Percentiles rank a stretch among this genome's conserved stretches.
Conservation (phyloP, 2,888 invertebrate species). For the Capitulum mitella region DNA sequence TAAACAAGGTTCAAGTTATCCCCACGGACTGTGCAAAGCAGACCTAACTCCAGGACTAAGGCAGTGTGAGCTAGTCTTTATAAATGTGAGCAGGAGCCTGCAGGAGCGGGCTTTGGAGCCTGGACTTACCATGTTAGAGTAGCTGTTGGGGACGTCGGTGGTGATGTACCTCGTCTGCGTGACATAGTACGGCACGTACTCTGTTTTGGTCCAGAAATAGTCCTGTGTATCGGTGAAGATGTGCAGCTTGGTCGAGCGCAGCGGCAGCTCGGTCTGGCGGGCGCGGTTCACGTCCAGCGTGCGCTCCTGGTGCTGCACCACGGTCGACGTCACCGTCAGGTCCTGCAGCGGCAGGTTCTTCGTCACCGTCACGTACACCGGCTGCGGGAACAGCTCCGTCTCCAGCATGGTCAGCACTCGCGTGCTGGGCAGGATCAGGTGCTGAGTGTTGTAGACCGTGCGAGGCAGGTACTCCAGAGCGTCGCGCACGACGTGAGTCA, state of each 20-base stretch:
- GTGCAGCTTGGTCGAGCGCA: conserved; percentile 8
- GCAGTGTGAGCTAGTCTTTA: too few relatives aligned
- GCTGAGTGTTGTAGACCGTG: conserved; percentile 2
- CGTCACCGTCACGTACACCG: background rate
- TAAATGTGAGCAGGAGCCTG: too few relatives aligned
- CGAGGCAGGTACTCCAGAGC: background rate
- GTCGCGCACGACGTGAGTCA: background rate
- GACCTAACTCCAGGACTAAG: background rate
- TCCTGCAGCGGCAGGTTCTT: background rate
- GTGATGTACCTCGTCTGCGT: background rate
- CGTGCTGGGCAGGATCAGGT: conserved; percentile 14
- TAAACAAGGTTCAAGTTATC: background rate
- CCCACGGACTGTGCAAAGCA: background rate
- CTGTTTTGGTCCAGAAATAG: conserved; percentile 9
- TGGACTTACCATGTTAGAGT: background rate
- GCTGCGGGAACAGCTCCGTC: background rate
- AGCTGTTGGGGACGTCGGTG: background rate
- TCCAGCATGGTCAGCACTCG: conserved; percentile 2
- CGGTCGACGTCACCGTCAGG: background rate
- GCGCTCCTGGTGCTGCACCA: background rate
- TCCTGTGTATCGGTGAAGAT: background rate
- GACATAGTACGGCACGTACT: background rate
- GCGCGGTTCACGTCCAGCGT: background rate
- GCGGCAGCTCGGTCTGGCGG: background rate
- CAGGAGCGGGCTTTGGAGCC: too few relatives aligned